Conservation (phyloP, 2,113 vertebrate genomes). For the Coreoperca whiteheadi region DNA sequence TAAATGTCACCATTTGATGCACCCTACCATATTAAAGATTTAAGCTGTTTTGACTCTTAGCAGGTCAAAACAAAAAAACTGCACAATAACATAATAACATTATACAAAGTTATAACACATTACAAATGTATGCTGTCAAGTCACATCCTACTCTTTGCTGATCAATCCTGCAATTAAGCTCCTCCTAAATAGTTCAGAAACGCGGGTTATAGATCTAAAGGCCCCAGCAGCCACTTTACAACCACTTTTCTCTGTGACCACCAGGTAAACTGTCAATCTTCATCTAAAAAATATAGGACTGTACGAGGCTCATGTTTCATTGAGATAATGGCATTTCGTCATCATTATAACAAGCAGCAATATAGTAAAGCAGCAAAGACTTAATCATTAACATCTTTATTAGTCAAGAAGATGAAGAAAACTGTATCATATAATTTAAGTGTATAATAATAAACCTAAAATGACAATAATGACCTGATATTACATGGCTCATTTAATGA, state of each 20-base stretch:
- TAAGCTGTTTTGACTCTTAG: too few relatives aligned
- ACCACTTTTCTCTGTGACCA: background rate
- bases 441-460: slow-evolving; percentile 33
- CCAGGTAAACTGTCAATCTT: slow-evolving; percentile 37
- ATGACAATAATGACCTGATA: slow-evolving; percentile 50
- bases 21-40: too few relatives aligned
- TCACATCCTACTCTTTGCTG: slow-evolving; percentile 44
- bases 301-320: slow-evolving; percentile 40
- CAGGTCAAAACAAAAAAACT: too few relatives aligned
- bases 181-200: slow-evolving; percentile 32
- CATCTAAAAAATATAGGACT: slow-evolving; percentile 6
- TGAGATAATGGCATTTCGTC: slow-evolving; percentile 20
- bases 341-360: slow-evolving; percentile 54
- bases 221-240: slow-evolving; percentile 20
- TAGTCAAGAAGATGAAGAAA: slow-evolving; percentile 45
- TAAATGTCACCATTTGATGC: too few relatives aligned
- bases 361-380: slow-evolving; percentile 14
- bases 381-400: slow-evolving; percentile 26
- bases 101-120: too few relatives aligned
- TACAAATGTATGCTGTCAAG: background rate
- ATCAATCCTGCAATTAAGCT: slow-evolving; percentile 21
- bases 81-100: too few relatives aligned
- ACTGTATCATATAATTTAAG: slow-evolving; percentile 30
- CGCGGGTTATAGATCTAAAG: slow-evolving; percentile 18
- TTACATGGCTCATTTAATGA: slow-evolving; percentile 34